phyloP scores from a whole-genome alignment of 2,797 vertebrate species.

The Mallotus villosus region DNA sequence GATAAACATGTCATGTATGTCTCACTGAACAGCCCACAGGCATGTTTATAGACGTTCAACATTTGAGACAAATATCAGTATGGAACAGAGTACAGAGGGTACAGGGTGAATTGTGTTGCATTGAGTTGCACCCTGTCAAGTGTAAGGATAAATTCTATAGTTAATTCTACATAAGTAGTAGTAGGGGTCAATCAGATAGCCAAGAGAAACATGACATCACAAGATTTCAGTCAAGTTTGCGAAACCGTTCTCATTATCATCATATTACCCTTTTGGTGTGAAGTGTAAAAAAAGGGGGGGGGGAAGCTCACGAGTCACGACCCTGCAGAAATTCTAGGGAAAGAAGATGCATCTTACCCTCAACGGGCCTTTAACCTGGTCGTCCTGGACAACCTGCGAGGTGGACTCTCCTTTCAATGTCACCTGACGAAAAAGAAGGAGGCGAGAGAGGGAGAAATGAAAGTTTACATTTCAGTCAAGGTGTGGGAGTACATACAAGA shows the following conservation, averaged over 20 bases:
- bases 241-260: conserved; percentile 1
- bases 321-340: neutral
- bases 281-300: no score
- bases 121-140: no score
- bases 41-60: neutral
- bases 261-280: neutral
- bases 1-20: no score
- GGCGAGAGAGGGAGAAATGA: conserved; percentile 1
- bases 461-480: conserved; percentile 39
- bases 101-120: no score
- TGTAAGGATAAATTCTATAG: neutral
- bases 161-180: neutral
- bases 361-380: conserved; percentile 93
- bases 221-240: neutral
- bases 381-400: conserved; percentile 94
- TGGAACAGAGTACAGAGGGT: neutral
- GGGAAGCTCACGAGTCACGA: no score
- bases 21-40: no score
- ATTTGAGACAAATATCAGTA: neutral
- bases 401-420: conserved; percentile 88
- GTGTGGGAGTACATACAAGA: conserved; percentile 7
- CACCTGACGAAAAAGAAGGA: conserved; percentile 75
- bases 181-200: neutral
- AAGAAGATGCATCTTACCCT: conserved; percentile 76
- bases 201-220: neutral